Conservation (phyloP, 2,888 invertebrate species). For the Sarcophaga carnaria region DNA sequence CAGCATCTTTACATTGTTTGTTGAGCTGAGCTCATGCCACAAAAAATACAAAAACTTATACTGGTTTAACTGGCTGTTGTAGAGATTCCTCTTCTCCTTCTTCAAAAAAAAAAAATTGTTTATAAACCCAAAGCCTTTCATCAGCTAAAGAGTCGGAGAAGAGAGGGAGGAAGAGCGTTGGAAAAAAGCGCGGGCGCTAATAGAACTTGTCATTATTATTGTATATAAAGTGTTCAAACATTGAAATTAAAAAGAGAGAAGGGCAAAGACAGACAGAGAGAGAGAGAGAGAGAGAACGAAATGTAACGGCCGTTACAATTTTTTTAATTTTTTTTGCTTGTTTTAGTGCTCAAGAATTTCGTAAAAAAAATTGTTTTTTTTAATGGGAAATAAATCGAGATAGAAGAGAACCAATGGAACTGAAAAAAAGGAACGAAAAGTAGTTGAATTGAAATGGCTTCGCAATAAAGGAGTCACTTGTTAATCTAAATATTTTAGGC, state of each 20-base stretch:
- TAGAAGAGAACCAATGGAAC: slow-evolving; percentile 22
- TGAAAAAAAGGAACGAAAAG: background rate
- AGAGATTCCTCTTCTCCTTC: slow-evolving; percentile 38
- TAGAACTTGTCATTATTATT: slow-evolving; percentile 61
- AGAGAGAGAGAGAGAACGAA: slow-evolving; percentile 22
- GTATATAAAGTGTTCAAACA: slow-evolving; percentile 49
- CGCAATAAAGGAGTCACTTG: background rate
- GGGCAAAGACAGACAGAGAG: background rate
- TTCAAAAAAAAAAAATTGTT: too few relatives aligned
- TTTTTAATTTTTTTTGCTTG: slow-evolving; percentile 4
- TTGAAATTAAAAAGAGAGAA: background rate
- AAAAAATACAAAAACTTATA: slow-evolving; percentile 29
- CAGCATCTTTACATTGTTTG: background rate
- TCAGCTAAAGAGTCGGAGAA: background rate
- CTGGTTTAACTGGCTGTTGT: slow-evolving; percentile 60
- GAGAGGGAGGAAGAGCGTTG: background rate
- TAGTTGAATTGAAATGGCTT: slow-evolving; percentile 1
- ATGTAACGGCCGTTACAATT: slow-evolving; percentile 55
- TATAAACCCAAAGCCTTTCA: too few relatives aligned
- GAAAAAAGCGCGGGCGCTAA: slow-evolving; percentile 67
- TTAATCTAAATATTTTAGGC: background rate
- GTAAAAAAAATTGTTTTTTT: slow-evolving; percentile 21
- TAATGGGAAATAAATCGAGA: slow-evolving; percentile 34
- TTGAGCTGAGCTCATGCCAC: slow-evolving; percentile 52
- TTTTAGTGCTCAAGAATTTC: slow-evolving; percentile 24